A percentile compares a stretch with the other conserved stretches of the same genome.
phyloP scores from a whole-genome alignment of 35 echinoderm and acorn worm species.

The Anneissia japonica region DNA sequence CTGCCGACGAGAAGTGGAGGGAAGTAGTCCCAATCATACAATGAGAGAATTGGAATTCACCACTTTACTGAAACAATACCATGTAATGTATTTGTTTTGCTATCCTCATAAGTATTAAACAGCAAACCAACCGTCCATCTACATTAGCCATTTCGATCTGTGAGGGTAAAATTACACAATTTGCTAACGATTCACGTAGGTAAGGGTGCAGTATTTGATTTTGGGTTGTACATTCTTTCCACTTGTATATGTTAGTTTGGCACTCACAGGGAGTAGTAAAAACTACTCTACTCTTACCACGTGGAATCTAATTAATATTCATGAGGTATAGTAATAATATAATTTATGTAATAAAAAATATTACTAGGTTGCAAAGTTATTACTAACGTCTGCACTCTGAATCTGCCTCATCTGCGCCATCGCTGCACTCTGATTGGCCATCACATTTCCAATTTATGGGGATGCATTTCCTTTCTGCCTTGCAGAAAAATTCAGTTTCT shows the following conservation, averaged over 20 bases:
- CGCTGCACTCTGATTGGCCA: conserved; percentile 25
- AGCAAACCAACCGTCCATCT: too few species aligned
- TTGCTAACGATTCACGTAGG: too few species aligned
- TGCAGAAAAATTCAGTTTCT: neutral
- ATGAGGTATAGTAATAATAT: neutral
- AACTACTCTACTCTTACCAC: neutral
- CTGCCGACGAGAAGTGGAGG: too few species aligned
- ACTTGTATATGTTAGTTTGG: neutral
- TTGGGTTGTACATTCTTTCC: too few species aligned
- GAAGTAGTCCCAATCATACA: too few species aligned
- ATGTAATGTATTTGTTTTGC: too few species aligned
- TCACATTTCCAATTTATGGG: conserved; percentile 27
- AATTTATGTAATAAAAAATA: neutral
- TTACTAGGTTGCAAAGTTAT: neutral
- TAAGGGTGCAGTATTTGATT: too few species aligned
- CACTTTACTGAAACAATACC: too few species aligned
- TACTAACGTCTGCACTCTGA: neutral
- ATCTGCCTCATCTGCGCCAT: conserved; percentile 12
- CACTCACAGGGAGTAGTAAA: neutral
- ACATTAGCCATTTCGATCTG: too few species aligned
- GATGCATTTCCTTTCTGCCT: conserved; percentile 23
- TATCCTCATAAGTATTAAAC: too few species aligned
- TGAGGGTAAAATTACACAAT: too few species aligned
- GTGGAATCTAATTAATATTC: neutral
- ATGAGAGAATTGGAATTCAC: too few species aligned